Evolutionary conservation across 2,888 invertebrate genomes (phyloP), one percentile per base, ranked within the genome.

Genomic region (Imbricaverruca yamaguchii): DNA sequence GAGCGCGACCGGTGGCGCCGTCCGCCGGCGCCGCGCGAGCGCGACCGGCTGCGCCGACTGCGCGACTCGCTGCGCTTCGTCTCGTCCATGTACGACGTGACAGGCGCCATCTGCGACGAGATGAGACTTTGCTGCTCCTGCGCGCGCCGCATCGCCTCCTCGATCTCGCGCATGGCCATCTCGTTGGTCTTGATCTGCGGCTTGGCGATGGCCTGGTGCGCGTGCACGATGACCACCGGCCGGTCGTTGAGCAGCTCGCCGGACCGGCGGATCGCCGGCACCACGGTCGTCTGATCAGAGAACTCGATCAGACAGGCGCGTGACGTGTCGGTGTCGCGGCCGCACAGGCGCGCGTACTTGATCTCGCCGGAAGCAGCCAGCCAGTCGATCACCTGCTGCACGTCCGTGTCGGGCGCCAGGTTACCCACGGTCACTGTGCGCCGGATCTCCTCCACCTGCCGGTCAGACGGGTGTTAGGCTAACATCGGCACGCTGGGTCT

Each of bases 181-280:
- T 97, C 96, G 86, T 96, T 96, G 84, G 95, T 96, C 87, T 97
- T 97, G 0, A 96, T 94, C 87, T 96, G 96, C 0, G 97, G 97
- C 83, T 89, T 88, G 2, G 92, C 91, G 83, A 97, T 96, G 0
- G 96, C 93, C 86, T 96, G 95, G 3, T 93, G 95, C 0, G 98
- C 94, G 88, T 98, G 98, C 85, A 92, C 92, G 13, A 98, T 92
- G 85, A 90, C 83, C 61, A 83, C 81, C 55, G 55, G 81, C 23
- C 80, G 80, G 13, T 94, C 94, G 83, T 93, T 92, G 81, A 96
- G 89, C 84, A 92, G 91, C 81, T 87, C 87, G n/a, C 89, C 96
- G 87, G 95, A 96, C 86, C 97, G 89, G 79, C 89, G 88, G 57
- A 99, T 88, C 0, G 96, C 98, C 85, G 93, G 91, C 13, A 96